Conservation (phyloP, 2,888 invertebrate species). For the Troides helena region DNA sequence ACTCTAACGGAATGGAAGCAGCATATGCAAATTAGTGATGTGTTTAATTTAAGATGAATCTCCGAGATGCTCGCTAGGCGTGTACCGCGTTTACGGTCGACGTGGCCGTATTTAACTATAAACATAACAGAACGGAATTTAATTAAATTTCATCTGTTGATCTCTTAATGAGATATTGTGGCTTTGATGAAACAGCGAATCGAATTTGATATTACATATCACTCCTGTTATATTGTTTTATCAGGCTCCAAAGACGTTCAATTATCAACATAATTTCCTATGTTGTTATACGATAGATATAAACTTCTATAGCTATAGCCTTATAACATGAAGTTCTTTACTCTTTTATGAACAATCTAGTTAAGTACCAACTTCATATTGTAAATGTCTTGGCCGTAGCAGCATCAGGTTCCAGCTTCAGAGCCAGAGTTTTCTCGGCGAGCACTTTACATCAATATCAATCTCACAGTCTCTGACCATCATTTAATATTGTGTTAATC, state of each 20-base stretch:
- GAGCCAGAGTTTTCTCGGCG: too few relatives aligned
- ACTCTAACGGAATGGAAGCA: background rate
- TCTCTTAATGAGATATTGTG: background rate
- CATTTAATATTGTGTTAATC: too few relatives aligned
- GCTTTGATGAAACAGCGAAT: background rate
- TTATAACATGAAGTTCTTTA: too few relatives aligned
- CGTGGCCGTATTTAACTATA: slow-evolving; percentile 2
- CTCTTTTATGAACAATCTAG: too few relatives aligned
- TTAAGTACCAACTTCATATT: too few relatives aligned
- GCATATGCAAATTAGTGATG: background rate
- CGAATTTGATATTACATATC: background rate
- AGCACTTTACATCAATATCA: too few relatives aligned
- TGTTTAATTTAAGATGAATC: slow-evolving; percentile 1
- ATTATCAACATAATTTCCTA: too few relatives aligned
- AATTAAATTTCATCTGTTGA: background rate
- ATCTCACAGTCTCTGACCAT: too few relatives aligned
- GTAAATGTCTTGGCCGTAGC: too few relatives aligned
- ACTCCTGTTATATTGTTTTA: background rate
- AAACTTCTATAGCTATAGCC: too few relatives aligned
- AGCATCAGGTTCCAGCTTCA: too few relatives aligned
- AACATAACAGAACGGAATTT: background rate
- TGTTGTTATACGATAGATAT: too few relatives aligned
- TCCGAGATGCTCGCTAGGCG: background rate
- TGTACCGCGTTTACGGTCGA: background rate
- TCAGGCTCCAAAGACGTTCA: background rate